These are phyloP conservation scores for Prunella fulvescens DNA, from an alignment of 2,113 vertebrate genomes.

Conservation along the genomic window DNA sequence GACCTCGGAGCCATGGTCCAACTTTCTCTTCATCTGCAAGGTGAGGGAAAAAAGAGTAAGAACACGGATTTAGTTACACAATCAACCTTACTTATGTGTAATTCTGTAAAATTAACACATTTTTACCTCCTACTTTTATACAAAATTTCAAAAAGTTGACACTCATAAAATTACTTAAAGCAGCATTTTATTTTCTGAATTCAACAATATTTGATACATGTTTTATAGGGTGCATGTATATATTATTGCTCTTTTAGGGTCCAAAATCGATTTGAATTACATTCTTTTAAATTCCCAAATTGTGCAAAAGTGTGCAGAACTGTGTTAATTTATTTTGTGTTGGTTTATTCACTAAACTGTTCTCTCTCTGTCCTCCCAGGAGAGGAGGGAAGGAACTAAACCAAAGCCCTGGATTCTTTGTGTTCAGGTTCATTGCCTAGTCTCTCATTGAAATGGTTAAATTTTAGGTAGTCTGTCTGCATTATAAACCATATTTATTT, in stretches of 20 bases:
- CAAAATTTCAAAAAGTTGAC: neutral
- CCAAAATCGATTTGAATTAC: neutral
- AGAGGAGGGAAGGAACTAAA: neutral
- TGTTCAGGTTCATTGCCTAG: neutral
- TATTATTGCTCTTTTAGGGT: neutral
- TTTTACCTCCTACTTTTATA: neutral
- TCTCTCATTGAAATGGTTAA: neutral
- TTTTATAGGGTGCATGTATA: neutral
- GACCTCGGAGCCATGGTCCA: conserved; percentile 99
- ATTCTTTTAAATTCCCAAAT: neutral
- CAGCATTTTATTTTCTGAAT: neutral
- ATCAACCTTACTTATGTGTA: neutral
- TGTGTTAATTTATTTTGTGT: neutral
- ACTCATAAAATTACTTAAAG: neutral
- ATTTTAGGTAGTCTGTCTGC: neutral
- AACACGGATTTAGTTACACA: conserved; percentile 33
- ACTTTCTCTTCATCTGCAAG: conserved; percentile 99
- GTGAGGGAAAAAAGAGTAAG: conserved; percentile 59
- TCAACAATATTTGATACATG: neutral
- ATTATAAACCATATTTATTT: neutral
- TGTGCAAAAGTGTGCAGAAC: neutral
- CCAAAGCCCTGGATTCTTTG: neutral
- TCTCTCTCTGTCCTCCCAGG: neutral
- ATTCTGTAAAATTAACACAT: neutral
- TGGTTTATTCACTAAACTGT: neutral